Evolutionary conservation across 2,888 invertebrate genomes (phyloP), one percentile per base, ranked within the genome.

Genomic region (Azorinus chamasolen): DNA sequence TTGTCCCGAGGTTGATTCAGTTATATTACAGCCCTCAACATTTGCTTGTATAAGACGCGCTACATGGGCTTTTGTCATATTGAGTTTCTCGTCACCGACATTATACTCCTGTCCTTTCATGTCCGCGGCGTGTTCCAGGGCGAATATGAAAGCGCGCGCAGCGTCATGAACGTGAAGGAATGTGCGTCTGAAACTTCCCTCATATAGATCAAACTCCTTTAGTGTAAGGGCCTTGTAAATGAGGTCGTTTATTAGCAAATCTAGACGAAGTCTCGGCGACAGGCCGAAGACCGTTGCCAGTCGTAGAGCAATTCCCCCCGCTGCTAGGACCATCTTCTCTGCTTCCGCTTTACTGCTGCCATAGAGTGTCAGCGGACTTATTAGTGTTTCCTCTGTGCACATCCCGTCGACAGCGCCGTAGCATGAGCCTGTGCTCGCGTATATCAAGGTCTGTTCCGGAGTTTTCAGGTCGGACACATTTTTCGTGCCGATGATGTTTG

Each of bases 141-240:
- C 90, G 69, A 93, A 92, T 1, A 91, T 65, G 72, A 93, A 93
- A 2, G 92, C 92, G 2, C 87, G 77, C 1, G 92, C 92, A 1
- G 92, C 92, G 64, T 93, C 93, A 51, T 87, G 88, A 2, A 92
- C 91, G 72, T 93, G 92, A 10, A 93, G 80, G 68, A 93, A 93
- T 5, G 92, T 93, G 59, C 93, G 86, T 24, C 91, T 80, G 78
- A 93, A 93, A 18, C 86, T 83, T 4, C 91, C 90, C 79, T 93
- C 91, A 69, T 93, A 93, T 2, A 93, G 77, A 54, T 90, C 91
- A 72, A 93, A 90, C 39, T 88, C 71, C 65, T 88, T 88, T 5
- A 87, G 69, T 0, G 83, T 88, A 8, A 92, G 79, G 0, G 91
- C 92, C 70, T 87, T 89, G 80, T 87, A 84, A 5, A 91, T 91